Percentiles rank a stretch among this genome's conserved stretches.
Conservation (phyloP, 2,888 invertebrate genomes). For the Ctenicera cuprea region DNA sequence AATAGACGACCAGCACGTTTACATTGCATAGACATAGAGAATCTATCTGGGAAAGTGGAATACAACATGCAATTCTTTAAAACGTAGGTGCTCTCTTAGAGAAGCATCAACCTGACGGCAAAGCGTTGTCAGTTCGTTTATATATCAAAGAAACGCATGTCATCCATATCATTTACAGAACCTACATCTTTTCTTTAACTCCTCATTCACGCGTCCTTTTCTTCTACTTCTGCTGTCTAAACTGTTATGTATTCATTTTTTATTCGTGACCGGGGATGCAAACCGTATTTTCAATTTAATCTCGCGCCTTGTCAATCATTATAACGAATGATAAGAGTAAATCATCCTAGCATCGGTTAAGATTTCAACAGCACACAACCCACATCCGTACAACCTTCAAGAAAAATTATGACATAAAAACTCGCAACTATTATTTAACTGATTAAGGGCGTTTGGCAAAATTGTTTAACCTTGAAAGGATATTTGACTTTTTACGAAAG, state of each 20-base stretch:
- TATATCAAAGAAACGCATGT: slow-evolving; percentile 44
- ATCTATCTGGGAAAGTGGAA: slow-evolving; percentile 13
- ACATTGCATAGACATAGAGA: no score
- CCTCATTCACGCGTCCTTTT: slow-evolving; percentile 34
- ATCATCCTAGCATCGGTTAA: slow-evolving; percentile 3
- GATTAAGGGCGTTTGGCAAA: no score
- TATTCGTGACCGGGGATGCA: slow-evolving; percentile 36
- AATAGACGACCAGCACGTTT: no score
- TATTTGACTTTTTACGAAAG: no score
- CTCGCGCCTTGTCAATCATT: slow-evolving; percentile 36
- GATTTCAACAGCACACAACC: not conserved
- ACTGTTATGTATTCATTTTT: slow-evolving; percentile 45
- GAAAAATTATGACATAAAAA: no score
- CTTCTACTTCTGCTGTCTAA: slow-evolving; percentile 47
- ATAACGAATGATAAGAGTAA: slow-evolving; percentile 33
- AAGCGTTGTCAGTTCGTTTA: slow-evolving; percentile 40
- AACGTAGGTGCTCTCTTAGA: slow-evolving; percentile 12
- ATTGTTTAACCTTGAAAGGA: no score
- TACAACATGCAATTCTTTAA: not conserved
- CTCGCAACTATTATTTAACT: no score
- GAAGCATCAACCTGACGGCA: slow-evolving; percentile 39
- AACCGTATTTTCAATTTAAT: slow-evolving; percentile 40
- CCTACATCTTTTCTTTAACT: slow-evolving; percentile 38
- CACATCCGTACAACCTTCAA: no score
- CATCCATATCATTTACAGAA: slow-evolving; percentile 44